Evolutionary conservation across 1,140 invertebrate species (phyloP).

Genomic region (Goniozus legneri): DNA sequence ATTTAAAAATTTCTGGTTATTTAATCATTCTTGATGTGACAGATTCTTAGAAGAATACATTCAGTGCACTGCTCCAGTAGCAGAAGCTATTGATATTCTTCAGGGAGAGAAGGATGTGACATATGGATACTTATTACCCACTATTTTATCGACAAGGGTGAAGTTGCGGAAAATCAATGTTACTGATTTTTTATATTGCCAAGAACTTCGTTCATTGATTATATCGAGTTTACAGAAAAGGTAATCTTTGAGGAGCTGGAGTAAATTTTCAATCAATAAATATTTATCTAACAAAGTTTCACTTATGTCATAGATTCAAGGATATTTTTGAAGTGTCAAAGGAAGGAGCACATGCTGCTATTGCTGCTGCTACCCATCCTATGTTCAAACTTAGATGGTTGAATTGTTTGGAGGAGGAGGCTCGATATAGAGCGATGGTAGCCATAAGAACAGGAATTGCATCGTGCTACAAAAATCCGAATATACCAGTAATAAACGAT

Average conservation of each 20-base stretch:
- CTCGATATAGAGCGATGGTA: neutral
- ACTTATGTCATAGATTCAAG: neutral
- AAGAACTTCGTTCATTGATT: neutral
- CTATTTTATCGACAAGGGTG: conserved; percentile 6
- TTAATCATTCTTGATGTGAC: conserved; percentile 2
- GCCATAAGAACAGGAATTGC: neutral
- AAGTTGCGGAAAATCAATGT: conserved; percentile 2
- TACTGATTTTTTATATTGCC: neutral
- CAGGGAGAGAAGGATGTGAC: neutral
- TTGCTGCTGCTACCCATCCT: conserved; percentile 3
- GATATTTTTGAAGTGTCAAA: conserved; percentile 3
- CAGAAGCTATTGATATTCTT: conserved; percentile 2
- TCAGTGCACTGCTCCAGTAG: conserved; percentile 3
- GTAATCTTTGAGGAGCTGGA: neutral
- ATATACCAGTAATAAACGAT: neutral
- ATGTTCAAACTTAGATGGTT: conserved; percentile 1
- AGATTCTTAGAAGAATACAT: conserved; percentile 7
- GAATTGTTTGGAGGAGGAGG: neutral
- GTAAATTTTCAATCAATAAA: no score
- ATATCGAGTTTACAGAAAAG: neutral
- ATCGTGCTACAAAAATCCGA: neutral
- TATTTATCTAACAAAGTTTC: neutral
- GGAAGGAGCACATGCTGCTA: neutral
- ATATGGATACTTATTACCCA: conserved; percentile 5
- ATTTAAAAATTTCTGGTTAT: no score